Conservation (phyloP, 30 jellyfish, hydroid and myxozoan genomes). For the Aurelia coerulea region DNA sequence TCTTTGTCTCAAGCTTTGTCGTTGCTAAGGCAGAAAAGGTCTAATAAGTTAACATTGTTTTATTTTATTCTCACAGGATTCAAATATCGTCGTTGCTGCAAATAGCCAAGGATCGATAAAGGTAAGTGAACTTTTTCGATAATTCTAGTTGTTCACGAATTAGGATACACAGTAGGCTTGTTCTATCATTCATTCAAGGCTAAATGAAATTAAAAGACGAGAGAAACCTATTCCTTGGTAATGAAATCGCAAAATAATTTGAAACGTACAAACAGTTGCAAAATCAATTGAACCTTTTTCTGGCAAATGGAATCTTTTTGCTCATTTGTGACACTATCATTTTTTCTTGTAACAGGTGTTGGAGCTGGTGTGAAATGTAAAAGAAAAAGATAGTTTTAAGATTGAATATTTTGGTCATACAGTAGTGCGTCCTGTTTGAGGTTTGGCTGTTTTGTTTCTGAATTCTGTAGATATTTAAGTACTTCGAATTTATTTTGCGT, state of each 20-base stretch:
- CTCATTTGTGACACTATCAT: not conserved
- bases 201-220: no score
- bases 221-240: no score
- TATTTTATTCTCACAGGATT: constrained; percentile 43
- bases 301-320: not conserved
- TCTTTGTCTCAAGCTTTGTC: no score
- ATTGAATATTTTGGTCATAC: not conserved
- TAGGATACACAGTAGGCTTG: no score
- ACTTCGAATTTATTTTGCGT: not conserved
- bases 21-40: no score
- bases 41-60: not conserved
- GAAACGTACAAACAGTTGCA: not conserved
- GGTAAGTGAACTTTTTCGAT: constrained; percentile 34
- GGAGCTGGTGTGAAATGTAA: constrained; percentile 46
- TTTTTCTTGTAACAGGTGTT: constrained; percentile 13
- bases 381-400: not conserved
- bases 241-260: not conserved
- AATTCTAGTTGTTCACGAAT: no score
- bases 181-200: no score
- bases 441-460: not conserved
- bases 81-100: constrained; percentile 96
- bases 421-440: not conserved
- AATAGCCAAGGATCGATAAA: constrained; percentile 97
- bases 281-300: no score
- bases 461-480: not conserved